Evolutionary conservation across 2,113 vertebrate species (phyloP).

Genomic region (Chitala chitala): DNA sequence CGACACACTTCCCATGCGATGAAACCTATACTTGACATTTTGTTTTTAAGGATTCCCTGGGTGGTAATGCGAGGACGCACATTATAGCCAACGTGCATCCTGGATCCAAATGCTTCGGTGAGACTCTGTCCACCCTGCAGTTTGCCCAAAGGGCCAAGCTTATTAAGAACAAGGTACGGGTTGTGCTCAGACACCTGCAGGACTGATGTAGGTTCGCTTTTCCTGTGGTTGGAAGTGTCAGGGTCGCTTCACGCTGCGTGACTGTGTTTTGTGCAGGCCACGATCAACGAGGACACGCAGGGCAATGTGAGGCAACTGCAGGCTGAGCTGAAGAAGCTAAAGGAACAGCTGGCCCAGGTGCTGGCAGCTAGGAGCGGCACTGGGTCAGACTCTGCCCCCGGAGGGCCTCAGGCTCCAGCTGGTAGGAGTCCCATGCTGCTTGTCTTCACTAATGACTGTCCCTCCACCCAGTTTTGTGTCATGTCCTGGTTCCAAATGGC

Average conservation of each 20-base stretch:
- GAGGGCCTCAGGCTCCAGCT: constrained; percentile 41
- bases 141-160: constrained; percentile 94
- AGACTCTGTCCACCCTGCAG: constrained; percentile 89
- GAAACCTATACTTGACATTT: background rate
- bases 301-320: constrained; percentile 89
- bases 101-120: constrained; percentile 87
- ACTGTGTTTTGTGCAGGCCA: constrained; percentile 64
- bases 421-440: constrained; percentile 38
- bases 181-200: background rate
- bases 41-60: constrained; percentile 80
- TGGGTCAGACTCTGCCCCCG: constrained; percentile 43
- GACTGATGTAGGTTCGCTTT: background rate
- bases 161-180: constrained; percentile 89
- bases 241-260: background rate
- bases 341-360: constrained; percentile 74
- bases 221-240: no score
- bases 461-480: background rate
- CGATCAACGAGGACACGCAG: constrained; percentile 91
- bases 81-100: constrained; percentile 97
- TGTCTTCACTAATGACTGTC: background rate
- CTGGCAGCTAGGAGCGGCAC: constrained; percentile 43
- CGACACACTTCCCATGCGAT: no score
- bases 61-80: constrained; percentile 90
- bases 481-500: background rate
- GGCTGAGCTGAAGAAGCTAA: constrained; percentile 86